Evolutionary conservation across 2,888 invertebrate species (phyloP).

Genomic region (Mythimna loreyi): DNA sequence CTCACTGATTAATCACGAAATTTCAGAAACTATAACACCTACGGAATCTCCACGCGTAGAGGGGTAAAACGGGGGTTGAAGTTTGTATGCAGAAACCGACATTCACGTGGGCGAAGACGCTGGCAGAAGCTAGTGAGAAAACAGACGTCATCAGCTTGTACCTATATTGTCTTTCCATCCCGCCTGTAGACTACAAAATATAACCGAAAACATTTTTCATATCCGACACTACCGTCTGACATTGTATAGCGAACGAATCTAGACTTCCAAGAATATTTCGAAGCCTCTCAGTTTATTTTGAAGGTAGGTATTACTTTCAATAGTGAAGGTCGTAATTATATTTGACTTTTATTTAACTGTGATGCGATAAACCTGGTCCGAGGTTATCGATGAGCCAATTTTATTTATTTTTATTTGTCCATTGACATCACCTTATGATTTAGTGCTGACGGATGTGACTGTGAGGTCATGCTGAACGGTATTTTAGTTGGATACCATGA

Average conservation of each 20-base stretch:
- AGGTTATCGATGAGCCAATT: conserved; percentile 51
- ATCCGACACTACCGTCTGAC: background rate
- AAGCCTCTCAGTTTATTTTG: background rate
- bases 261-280: conserved; percentile 2
- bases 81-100: no score
- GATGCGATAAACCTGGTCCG: conserved; percentile 17
- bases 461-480: conserved; percentile 42
- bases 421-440: conserved; percentile 55
- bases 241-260: conserved; percentile 11
- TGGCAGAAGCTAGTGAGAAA: no score
- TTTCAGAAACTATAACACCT: no score
- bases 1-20: no score
- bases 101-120: no score
- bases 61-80: no score
- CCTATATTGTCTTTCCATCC: background rate
- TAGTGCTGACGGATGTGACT: conserved; percentile 33
- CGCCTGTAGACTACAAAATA: background rate
- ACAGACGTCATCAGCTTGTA: background rate
- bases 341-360: conserved; percentile 35
- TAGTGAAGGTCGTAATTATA: conserved; percentile 27
- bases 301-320: conserved; percentile 6
- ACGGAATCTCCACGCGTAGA: no score
- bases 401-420: conserved; percentile 36
- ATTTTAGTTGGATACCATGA: conserved; percentile 16
- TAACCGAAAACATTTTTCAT: conserved; percentile 2